A percentile compares a stretch with the other conserved stretches of the same genome.
Conservation (phyloP, 1,140 invertebrate genomes). For the Linepithema humile region DNA sequence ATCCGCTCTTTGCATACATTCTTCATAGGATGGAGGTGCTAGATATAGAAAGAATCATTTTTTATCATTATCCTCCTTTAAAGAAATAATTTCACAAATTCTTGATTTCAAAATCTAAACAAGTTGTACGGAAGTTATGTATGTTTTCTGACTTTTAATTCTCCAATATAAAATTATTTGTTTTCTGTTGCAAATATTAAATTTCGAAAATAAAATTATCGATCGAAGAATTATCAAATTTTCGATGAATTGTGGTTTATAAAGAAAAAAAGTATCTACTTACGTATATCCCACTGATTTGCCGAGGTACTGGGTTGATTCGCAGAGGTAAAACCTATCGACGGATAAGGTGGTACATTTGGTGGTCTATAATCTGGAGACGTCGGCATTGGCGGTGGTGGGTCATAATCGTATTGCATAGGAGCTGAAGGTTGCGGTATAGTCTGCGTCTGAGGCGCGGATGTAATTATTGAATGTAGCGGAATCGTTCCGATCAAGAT, state of each 20-base stretch:
- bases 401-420: slow-evolving; percentile 1
- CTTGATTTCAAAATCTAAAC: neutral
- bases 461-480: slow-evolving; percentile 21
- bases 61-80: neutral
- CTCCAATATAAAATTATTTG: too few species aligned
- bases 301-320: neutral
- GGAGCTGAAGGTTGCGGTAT: slow-evolving; percentile 9
- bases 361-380: slow-evolving; percentile 11
- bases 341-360: neutral
- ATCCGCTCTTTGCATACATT: slow-evolving; percentile 55
- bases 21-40: slow-evolving; percentile 73
- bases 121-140: too few species aligned
- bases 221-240: neutral
- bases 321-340: neutral
- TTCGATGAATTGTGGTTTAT: neutral
- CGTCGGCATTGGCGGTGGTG: slow-evolving; percentile 2
- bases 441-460: neutral
- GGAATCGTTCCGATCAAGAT: slow-evolving; percentile 72
- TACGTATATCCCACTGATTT: slow-evolving; percentile 43
- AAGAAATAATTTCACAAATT: neutral
- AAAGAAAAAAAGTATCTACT: neutral
- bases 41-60: neutral
- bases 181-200: neutral
- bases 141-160: neutral
- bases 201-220: neutral